Percentiles rank a stretch among this genome's conserved stretches.
Evolutionary conservation across 2,888 invertebrate species (phyloP).

Genomic region (Napeogenes sylphis): DNA sequence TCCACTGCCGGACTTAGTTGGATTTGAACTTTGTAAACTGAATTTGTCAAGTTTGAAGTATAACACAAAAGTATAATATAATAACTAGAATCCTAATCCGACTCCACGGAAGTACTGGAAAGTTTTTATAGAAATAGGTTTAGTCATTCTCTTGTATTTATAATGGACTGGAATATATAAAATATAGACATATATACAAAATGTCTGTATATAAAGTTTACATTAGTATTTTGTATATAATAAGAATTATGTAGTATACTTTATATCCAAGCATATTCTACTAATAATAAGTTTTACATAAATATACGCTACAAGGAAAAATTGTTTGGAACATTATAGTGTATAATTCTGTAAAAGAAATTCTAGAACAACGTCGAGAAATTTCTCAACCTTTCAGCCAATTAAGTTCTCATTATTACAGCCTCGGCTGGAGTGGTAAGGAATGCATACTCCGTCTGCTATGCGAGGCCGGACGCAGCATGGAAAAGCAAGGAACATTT

Average conservation of each 20-base stretch:
- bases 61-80: constrained; percentile 23
- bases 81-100: constrained; percentile 17
- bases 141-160: constrained; percentile 13
- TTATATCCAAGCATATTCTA: too few species aligned
- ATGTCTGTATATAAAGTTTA: too few species aligned
- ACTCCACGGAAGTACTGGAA: constrained; percentile 14
- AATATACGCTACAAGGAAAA: too few species aligned
- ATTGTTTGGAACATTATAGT: too few species aligned
- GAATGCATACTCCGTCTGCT: constrained; percentile 80
- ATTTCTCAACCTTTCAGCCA: constrained; percentile 1
- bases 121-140: constrained; percentile 20
- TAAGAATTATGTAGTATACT: too few species aligned
- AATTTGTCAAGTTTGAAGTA: constrained; percentile 23
- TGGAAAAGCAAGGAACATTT: constrained; percentile 73
- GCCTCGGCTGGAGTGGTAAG: constrained; percentile 75
- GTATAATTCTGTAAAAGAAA: neutral
- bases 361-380: neutral
- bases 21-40: constrained; percentile 16
- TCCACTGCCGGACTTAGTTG: constrained; percentile 5
- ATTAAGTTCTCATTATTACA: constrained; percentile 37
- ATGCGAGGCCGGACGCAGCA: constrained; percentile 75
- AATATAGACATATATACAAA: too few species aligned
- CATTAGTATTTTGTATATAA: too few species aligned
- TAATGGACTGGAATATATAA: too few species aligned
- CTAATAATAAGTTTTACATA: too few species aligned